These are phyloP conservation scores for Athrips mouffetella DNA, from an alignment of 2,888 invertebrate genomes.

Conservation along the genomic window DNA sequence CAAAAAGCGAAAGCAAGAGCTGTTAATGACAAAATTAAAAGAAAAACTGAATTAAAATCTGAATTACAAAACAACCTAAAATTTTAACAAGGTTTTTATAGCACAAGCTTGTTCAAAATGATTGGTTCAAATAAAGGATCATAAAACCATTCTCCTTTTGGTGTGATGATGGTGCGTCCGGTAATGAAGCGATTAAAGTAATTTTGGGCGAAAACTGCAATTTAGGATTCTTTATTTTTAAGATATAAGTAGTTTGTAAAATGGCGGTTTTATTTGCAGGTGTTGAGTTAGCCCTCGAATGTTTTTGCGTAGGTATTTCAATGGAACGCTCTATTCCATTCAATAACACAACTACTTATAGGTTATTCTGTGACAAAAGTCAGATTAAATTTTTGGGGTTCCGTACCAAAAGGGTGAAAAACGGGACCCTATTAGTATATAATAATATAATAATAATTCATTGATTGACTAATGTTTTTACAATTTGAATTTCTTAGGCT, in stretches of 20 bases:
- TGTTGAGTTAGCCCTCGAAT: background rate
- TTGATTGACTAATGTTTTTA: too few relatives aligned
- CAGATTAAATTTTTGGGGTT: too few relatives aligned
- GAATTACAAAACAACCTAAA: background rate
- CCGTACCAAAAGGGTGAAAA: too few relatives aligned
- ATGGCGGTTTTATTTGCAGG: background rate
- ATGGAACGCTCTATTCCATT: too few relatives aligned
- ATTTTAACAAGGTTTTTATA: slow-evolving; percentile 4
- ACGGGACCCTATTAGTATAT: too few relatives aligned
- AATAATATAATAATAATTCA: too few relatives aligned
- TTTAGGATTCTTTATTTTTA: background rate
- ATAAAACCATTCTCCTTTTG: slow-evolving; percentile 3
- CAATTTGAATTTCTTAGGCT: too few relatives aligned
- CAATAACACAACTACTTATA: too few relatives aligned
- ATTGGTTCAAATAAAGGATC: slow-evolving; percentile 1
- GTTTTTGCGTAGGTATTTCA: background rate
- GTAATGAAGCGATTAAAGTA: slow-evolving; percentile 8
- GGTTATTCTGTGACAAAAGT: too few relatives aligned
- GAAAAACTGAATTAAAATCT: background rate
- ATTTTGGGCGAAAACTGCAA: slow-evolving; percentile 1
- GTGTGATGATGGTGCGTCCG: slow-evolving; percentile 6
- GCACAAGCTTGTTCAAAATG: background rate
- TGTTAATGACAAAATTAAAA: background rate
- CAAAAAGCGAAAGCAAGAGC: background rate
- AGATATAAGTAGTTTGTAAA: background rate